These are phyloP conservation scores for Esox lucius DNA, from an alignment of 2,797 vertebrate species.

Conservation along the genomic window DNA sequence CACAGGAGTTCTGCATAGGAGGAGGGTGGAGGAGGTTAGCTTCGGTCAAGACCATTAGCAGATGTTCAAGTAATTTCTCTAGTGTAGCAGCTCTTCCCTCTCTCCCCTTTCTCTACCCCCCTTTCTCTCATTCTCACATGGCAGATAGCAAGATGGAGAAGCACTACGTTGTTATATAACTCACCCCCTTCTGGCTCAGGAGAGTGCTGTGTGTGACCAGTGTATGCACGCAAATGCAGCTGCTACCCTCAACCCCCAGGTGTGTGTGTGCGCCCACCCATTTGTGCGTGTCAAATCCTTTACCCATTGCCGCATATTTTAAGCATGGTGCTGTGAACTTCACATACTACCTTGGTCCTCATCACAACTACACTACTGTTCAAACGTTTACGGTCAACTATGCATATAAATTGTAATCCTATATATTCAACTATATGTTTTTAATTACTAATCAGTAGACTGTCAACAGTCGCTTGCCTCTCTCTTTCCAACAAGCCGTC, in stretches of 20 bases:
- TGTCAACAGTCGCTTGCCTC: not conserved
- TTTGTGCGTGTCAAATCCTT: constrained; percentile 38
- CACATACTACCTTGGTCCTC: not conserved
- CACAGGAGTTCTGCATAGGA: not conserved
- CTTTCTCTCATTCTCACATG: not conserved
- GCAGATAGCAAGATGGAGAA: not conserved
- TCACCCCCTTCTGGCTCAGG: not conserved
- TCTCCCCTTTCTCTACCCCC: constrained; percentile 9
- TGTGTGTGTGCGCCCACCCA: not conserved
- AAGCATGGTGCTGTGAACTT: constrained; percentile 45
- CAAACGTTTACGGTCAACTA: no score
- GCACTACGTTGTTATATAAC: not conserved
- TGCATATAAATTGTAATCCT: not conserved
- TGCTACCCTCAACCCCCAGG: constrained; percentile 44
- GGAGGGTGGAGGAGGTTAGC: not conserved
- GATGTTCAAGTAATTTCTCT: constrained; percentile 2
- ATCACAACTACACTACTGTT: not conserved
- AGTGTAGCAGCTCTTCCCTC: not conserved
- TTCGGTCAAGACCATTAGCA: constrained; percentile 7
- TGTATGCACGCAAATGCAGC: constrained; percentile 57
- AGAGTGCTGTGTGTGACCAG: constrained; percentile 27
- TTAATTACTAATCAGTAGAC: not conserved
- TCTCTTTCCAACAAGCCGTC: not conserved
- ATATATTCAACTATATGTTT: no score
- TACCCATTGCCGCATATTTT: constrained; percentile 8